Conservation (phyloP, 2,888 invertebrate species). For the Cacoxenus indagator region DNA sequence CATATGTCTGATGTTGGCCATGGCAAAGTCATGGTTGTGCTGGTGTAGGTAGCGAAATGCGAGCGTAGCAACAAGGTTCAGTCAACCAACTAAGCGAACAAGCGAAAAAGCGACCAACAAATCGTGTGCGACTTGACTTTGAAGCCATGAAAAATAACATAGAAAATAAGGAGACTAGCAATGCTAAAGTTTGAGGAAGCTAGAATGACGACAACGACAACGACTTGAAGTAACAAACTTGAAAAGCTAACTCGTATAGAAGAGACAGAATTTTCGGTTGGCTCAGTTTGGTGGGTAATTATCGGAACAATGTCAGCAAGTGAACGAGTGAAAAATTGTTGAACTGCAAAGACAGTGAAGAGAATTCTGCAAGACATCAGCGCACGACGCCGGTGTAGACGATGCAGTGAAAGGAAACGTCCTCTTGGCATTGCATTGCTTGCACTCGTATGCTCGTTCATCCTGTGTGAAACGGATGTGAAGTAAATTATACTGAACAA, state of each 20-base stretch:
- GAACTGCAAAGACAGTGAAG: slow-evolving; percentile 3
- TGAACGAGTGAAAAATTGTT: slow-evolving; percentile 12
- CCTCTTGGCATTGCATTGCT: background rate
- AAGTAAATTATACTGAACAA: slow-evolving; percentile 62
- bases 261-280: background rate
- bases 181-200: background rate
- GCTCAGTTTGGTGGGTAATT: slow-evolving; percentile 46
- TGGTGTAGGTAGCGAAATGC: background rate
- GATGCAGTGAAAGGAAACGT: background rate
- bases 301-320: slow-evolving; percentile 52
- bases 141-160: slow-evolving; percentile 2
- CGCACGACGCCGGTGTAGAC: background rate
- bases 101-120: slow-evolving; percentile 2
- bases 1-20: background rate
- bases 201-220: background rate
- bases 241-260: background rate
- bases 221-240: background rate
- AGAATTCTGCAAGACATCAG: background rate
- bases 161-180: background rate
- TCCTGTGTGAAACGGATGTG: slow-evolving; percentile 43
- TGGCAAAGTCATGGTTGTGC: background rate
- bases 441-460: background rate
- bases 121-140: slow-evolving; percentile 15
- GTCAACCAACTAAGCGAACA: slow-evolving; percentile 4
- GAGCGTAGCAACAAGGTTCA: slow-evolving; percentile 11